phyloP scores from a whole-genome alignment of 2,113 vertebrate genomes.

The Chrysochloris asiatica region DNA sequence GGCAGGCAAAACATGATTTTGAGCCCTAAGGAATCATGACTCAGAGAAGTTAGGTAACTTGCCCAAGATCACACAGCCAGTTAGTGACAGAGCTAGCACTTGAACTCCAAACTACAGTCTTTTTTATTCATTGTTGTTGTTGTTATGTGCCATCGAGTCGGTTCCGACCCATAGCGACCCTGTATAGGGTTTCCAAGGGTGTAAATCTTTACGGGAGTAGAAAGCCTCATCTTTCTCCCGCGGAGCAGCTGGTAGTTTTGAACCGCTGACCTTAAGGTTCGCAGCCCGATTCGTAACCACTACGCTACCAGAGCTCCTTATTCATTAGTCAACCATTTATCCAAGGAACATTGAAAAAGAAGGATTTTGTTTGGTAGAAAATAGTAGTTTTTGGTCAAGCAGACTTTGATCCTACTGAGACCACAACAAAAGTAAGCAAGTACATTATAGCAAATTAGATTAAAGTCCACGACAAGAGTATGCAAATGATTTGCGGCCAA shows the following conservation, averaged over 20 bases:
- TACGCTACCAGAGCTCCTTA: too few species aligned
- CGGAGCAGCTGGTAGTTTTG: too few species aligned
- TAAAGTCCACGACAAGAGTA: background rate
- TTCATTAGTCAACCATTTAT: background rate
- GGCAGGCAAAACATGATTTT: background rate
- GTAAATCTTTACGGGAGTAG: too few species aligned
- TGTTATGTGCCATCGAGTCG: too few species aligned
- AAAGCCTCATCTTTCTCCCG: too few species aligned
- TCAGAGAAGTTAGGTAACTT: constrained; percentile 35
- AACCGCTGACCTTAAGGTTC: too few species aligned
- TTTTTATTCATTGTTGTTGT: too few species aligned
- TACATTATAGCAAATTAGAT: background rate
- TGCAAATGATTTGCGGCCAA: background rate
- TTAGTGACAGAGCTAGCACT: background rate
- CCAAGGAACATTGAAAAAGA: background rate
- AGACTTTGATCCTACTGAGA: background rate
- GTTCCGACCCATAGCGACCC: too few species aligned
- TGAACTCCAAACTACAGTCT: background rate
- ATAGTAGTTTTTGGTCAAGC: background rate
- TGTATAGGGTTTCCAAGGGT: too few species aligned
- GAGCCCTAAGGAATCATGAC: background rate
- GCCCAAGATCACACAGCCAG: background rate
- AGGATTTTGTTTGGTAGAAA: constrained; percentile 17
- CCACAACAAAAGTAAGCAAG: background rate
- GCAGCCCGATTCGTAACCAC: too few species aligned